Evolutionary conservation across 2,888 invertebrate species (phyloP).

Genomic region (Cybosia mesomella): DNA sequence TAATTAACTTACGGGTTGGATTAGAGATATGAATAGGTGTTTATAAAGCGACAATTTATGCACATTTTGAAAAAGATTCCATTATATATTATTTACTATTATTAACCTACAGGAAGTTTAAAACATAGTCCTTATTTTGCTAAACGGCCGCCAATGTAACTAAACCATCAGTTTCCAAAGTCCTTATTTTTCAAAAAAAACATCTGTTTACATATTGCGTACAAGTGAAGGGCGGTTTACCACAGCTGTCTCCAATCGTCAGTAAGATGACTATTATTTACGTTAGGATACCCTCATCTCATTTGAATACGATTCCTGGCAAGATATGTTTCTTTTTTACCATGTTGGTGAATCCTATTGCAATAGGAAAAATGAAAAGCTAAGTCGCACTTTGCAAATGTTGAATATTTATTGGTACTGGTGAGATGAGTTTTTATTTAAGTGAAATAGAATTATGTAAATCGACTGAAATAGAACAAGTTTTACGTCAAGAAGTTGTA

Average conservation of each 20-base stretch:
- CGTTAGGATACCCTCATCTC: constrained; percentile 46
- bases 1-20: too few relatives aligned
- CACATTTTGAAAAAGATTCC: too few relatives aligned
- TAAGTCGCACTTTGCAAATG: background rate
- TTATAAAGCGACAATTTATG: too few relatives aligned
- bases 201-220: constrained; percentile 30
- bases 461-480: background rate
- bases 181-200: constrained; percentile 5
- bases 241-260: constrained; percentile 39
- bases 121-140: too few relatives aligned
- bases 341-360: constrained; percentile 1
- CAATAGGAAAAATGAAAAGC: constrained; percentile 4
- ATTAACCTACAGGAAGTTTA: too few relatives aligned
- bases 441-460: background rate
- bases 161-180: background rate
- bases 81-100: too few relatives aligned
- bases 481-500: too few relatives aligned
- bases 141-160: too few relatives aligned
- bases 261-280: constrained; percentile 36
- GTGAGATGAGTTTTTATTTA: background rate
- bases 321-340: constrained; percentile 27
- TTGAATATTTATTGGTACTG: background rate
- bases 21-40: too few relatives aligned
- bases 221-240: constrained; percentile 26
- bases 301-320: constrained; percentile 38